Evolutionary conservation across 2,113 vertebrate species (phyloP).

Genomic region (Heterotis niloticus): DNA sequence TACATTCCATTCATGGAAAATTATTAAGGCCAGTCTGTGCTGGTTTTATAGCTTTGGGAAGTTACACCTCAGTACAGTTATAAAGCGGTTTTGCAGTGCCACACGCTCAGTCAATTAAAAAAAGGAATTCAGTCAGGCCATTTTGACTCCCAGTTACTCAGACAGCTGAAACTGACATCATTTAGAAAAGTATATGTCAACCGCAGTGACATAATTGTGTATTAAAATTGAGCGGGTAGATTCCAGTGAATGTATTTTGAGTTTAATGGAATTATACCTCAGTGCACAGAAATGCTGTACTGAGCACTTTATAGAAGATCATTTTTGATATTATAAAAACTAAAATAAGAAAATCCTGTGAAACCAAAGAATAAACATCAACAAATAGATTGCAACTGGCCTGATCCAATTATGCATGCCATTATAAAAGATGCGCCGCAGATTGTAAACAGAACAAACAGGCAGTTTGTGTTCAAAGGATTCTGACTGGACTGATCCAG

Average conservation of each 20-base stretch:
- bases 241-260: neutral
- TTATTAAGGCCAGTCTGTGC: neutral
- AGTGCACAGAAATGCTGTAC: neutral
- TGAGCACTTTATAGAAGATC: neutral
- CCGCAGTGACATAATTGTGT: neutral
- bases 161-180: neutral
- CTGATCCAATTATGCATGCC: conserved; percentile 35
- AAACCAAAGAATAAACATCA: neutral
- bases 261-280: neutral
- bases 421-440: conserved; percentile 49
- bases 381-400: neutral
- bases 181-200: neutral
- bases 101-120: neutral
- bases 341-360: conserved; percentile 3
- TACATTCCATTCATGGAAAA: neutral
- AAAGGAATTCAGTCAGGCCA: neutral
- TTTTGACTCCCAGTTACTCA: neutral
- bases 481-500: conserved; percentile 48
- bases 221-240: neutral
- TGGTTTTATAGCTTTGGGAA: neutral
- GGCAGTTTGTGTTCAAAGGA: conserved; percentile 49
- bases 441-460: conserved; percentile 58
- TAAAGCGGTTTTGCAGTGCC: neutral
- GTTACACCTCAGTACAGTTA: neutral
- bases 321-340: neutral